A percentile compares a stretch with the other conserved stretches of the same genome.
phyloP scores from a whole-genome alignment of 1,140 invertebrate species.

The Caenorhabditis tropicalis region DNA sequence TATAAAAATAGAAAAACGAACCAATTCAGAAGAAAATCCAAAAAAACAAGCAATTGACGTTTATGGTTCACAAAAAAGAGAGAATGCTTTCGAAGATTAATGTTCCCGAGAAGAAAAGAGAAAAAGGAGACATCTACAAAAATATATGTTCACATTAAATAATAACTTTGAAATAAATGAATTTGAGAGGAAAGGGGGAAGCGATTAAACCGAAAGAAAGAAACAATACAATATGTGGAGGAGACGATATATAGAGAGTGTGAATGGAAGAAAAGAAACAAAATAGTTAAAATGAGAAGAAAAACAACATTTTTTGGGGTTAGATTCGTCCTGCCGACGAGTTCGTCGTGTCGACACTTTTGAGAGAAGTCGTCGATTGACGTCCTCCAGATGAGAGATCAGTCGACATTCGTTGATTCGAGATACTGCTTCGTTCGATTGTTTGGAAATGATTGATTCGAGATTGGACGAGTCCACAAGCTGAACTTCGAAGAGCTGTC shows the following conservation, averaged over 20 bases:
- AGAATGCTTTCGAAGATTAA: neutral
- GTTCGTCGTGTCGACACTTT: neutral
- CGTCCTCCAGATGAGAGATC: neutral
- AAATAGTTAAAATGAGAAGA: neutral
- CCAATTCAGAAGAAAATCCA: too few species aligned
- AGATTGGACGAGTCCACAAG: neutral
- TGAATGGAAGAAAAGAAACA: neutral
- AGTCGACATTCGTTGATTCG: neutral
- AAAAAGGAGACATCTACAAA: neutral
- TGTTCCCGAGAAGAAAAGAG: neutral
- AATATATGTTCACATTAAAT: constrained; percentile 3
- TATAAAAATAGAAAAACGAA: too few species aligned
- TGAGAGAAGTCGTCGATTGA: neutral
- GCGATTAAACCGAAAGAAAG: neutral
- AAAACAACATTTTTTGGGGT: neutral
- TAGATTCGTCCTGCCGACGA: neutral
- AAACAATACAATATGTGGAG: neutral
- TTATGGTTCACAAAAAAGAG: neutral
- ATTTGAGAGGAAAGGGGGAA: neutral
- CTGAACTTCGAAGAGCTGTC: neutral
- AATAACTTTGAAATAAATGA: neutral
- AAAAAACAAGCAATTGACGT: neutral
- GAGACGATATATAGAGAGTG: too few species aligned
- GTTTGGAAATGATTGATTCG: constrained; percentile 15
- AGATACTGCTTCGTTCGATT: neutral